Base-by-base conservation (phyloP, 2,797 vertebrate species). In the Acanthiza pusilla region DNA sequence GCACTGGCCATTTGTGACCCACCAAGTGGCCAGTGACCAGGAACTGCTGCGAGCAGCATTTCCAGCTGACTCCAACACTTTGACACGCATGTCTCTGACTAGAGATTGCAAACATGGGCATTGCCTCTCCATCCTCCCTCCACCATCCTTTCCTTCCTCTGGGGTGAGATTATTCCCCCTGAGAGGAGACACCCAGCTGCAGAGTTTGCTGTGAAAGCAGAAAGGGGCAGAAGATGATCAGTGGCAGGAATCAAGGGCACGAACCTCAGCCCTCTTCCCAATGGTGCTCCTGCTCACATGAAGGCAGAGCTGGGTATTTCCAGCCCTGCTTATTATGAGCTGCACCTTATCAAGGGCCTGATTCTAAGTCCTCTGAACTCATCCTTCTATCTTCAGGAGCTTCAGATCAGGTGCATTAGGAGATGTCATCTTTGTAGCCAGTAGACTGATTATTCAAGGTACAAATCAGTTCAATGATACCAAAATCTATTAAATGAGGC, bases 181-280 rank as follows among this genome's bases (percentile, higher is more conserved):
- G 1, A 29, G 45, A 43, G 6, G 19, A 85, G 43, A 50, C 16
- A 63, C 10, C 2, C 16, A 45, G 3, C 40, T 40, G 11, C 2
- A 27, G 25, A 63, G 8, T 55, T 86, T 87, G 23, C 48, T 86
- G 70, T n/a, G 61, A 30, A 18, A 58, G 27, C n/a, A 87, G 67
- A 85, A 88, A 50, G 30, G 19, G 20, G 57, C 38, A 47, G 11
- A 16, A 7, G 63, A 68, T 42, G 36, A 57, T 53, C 45, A 66
- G 13, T 0, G 0, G 26, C 43, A 75, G 36, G 42, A 73, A 81
- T 18, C 0, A 1, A 73, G 38, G 26, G 3, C 18, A 3, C 0
- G 1, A 88, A 70, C 30, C 32, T 78, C 55, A 75, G 19, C 7
- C 32, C 13, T 58, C 3, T 1, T 51, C 16, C 21, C 13, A 50